phyloP scores from a whole-genome alignment of 64 coral and sea anemone species.

The Acropora tenuis region DNA sequence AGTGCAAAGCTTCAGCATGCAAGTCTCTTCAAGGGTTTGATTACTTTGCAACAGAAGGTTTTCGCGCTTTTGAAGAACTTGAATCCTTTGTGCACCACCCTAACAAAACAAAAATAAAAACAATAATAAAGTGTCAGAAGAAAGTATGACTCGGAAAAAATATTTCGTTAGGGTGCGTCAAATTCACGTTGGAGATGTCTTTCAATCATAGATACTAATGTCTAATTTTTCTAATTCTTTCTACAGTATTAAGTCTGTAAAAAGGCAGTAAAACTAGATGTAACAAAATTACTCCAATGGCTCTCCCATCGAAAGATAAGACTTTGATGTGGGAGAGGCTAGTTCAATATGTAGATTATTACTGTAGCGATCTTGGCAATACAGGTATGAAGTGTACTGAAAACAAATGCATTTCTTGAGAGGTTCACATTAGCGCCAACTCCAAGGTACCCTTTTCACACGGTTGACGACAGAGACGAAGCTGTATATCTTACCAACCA shows the following conservation, averaged over 20 bases:
- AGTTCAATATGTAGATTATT: too few relatives aligned
- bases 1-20: conserved; percentile 46
- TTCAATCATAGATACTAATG: too few relatives aligned
- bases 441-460: conserved; percentile 14
- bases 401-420: not conserved
- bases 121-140: not conserved
- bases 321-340: not conserved
- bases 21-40: conserved; percentile 63
- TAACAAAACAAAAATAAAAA: not conserved
- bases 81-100: conserved; percentile 13
- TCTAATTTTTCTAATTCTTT: too few relatives aligned
- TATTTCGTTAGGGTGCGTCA: too few relatives aligned
- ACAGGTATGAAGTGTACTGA: not conserved
- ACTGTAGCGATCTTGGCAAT: not conserved
- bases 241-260: too few relatives aligned
- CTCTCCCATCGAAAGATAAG: not conserved
- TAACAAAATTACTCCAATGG: not conserved
- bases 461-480: conserved; percentile 43
- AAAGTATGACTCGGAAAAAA: too few relatives aligned
- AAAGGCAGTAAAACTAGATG: too few relatives aligned
- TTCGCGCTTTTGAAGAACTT: conserved; percentile 39
- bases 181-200: too few relatives aligned
- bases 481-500: conserved; percentile 1
- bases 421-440: not conserved
- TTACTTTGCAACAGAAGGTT: conserved; percentile 49